Base-by-base conservation (phyloP, 2,113 vertebrate species). In the Atlantisia rogersi region DNA sequence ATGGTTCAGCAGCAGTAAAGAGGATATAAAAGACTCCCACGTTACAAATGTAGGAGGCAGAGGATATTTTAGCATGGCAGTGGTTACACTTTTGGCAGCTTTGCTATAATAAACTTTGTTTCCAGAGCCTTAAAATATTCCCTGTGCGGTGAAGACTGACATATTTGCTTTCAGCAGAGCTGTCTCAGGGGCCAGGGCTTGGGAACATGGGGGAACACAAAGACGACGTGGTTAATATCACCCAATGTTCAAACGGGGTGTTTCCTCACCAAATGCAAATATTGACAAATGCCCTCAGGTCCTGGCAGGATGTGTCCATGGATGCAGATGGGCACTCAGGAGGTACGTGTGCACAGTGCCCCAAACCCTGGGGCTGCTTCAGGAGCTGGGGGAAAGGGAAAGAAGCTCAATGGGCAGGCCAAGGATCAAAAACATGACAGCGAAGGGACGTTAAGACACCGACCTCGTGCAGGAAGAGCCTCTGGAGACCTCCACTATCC, bases 21-120 rank as follows among this genome's bases (percentile, higher is more conserved):
- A 95, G 94, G 94, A 95, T 95, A 96, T 90, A 96, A 96, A 96
- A 97, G 96, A 97, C 95, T 95, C 96, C 95, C 96, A 96, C 70
- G 1, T 94, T 93, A 93, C 81, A 93, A 95, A 94, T 71, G 96
- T 96, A 96, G 96, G 96, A 97, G 96, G 94, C 88, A 96, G 94
- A 92, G 96, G 96, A 95, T 97, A 97, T 97, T 97, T 96, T 96
- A 96, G 88, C 62, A 71, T 95, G 95, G 94, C 95, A 96, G 96
- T 55, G 92, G 95, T 96, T 97, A 93, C 58, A 79, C 86, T 97
- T 96, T 95, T 93, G 92, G 92, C 95, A 97, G 95, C 87, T 94
- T 82, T 91, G 62, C 95, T 95, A 94, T 94, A 96, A 95, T 87
- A 92, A 95, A 95, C 94, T 92, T 96, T 92, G 96, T 96, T 97